These are phyloP conservation scores for Vombatus ursinus DNA, from an alignment of 2,113 vertebrate species.

Conservation along the genomic window DNA sequence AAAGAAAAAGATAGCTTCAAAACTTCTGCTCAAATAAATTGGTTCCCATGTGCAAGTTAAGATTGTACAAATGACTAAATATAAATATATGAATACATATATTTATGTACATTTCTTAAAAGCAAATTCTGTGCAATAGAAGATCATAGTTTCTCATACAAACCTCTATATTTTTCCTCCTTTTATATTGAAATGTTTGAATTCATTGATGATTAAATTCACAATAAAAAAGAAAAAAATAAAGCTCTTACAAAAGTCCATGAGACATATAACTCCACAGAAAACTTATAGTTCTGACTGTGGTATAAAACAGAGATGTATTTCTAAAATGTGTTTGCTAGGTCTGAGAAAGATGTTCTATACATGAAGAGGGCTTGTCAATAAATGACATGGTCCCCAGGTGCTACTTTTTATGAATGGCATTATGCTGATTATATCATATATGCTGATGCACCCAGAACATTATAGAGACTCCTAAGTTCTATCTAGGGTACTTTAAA, in stretches of 20 bases:
- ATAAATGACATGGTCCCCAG: neutral
- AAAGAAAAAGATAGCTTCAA: neutral
- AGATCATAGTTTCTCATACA: neutral
- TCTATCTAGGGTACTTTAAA: neutral
- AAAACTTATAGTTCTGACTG: neutral
- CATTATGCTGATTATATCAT: neutral
- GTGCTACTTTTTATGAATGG: neutral
- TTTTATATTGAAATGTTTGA: neutral
- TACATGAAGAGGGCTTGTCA: neutral
- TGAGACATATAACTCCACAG: neutral
- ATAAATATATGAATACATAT: neutral
- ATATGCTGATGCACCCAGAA: neutral
- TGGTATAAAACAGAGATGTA: neutral
- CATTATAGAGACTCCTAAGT: neutral
- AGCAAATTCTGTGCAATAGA: neutral
- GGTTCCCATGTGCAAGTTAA: neutral
- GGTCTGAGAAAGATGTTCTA: neutral
- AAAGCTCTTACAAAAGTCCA: neutral
- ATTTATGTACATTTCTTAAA: neutral
- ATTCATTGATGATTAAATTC: neutral
- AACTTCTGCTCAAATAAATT: neutral
- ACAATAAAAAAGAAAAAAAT: neutral
- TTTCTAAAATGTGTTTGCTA: neutral
- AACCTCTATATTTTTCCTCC: neutral
- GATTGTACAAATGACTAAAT: neutral